Evolutionary conservation across 2,113 vertebrate species (phyloP).

Genomic region (Istiophorus platypterus): DNA sequence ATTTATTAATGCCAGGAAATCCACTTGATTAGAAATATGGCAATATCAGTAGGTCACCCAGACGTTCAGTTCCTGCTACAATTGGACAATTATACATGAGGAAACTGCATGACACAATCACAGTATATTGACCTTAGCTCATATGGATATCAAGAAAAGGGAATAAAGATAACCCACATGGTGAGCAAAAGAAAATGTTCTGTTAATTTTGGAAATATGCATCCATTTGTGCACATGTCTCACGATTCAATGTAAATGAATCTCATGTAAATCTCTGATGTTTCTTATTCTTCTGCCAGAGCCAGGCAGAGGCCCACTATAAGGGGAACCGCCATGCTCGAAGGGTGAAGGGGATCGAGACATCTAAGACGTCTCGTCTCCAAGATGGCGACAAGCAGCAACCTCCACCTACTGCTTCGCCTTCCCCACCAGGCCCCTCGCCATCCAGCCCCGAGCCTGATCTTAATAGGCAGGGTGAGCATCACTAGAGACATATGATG

Average conservation of each 20-base stretch:
- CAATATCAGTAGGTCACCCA: background rate
- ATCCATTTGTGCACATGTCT: background rate
- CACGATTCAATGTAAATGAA: background rate
- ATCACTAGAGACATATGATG: slow-evolving; percentile 14
- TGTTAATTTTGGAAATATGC: background rate
- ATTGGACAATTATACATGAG: background rate
- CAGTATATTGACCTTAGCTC: too few relatives aligned
- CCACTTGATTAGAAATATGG: background rate
- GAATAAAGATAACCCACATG: background rate
- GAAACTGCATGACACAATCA: background rate
- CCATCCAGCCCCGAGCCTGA: slow-evolving; percentile 70
- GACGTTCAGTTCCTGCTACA: background rate
- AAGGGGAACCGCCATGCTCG: slow-evolving; percentile 92
- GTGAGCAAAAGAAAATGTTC: background rate
- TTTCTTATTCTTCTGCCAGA: slow-evolving; percentile 75
- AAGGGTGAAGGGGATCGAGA: slow-evolving; percentile 90
- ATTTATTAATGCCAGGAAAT: background rate
- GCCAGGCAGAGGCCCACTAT: slow-evolving; percentile 92
- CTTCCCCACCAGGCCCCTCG: slow-evolving; percentile 66
- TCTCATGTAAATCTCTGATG: background rate
- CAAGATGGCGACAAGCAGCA: slow-evolving; percentile 83
- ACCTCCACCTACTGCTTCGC: slow-evolving; percentile 62
- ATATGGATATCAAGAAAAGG: background rate
- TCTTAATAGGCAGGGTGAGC: slow-evolving; percentile 75
- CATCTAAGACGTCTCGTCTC: slow-evolving; percentile 84